Conservation (phyloP, 2,888 invertebrate species). For the Rugalucina vietnamica region DNA sequence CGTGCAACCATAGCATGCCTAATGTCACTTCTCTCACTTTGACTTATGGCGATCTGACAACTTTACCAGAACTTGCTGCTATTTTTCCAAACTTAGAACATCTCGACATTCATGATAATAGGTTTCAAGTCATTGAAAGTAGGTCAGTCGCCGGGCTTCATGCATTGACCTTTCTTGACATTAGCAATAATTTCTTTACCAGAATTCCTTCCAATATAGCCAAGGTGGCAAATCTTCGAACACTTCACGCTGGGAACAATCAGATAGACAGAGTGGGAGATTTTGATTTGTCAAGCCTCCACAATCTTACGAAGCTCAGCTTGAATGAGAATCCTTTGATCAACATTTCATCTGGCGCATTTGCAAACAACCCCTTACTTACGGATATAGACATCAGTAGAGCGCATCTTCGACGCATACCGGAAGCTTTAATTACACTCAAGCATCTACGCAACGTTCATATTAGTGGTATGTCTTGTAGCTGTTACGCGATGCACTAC, state of each 20-base stretch:
- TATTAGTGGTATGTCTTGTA: background rate
- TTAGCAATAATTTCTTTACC: background rate
- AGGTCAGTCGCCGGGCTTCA: background rate
- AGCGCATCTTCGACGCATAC: background rate
- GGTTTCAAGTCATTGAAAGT: background rate
- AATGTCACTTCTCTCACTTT: background rate
- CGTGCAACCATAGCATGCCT: background rate
- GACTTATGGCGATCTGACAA: background rate
- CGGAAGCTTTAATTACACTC: background rate
- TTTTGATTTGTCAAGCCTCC: background rate
- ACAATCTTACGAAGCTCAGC: background rate
- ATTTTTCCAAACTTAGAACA: background rate
- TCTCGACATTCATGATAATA: background rate
- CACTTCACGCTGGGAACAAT: background rate
- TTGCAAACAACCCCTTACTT: background rate
- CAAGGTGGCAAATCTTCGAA: background rate
- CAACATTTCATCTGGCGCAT: background rate
- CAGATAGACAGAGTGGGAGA: background rate
- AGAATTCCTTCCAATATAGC: background rate
- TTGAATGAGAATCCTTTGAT: background rate
- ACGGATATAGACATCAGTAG: background rate
- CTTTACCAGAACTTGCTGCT: background rate
- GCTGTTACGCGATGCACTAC: background rate
- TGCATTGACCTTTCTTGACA: background rate
- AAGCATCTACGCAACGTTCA: background rate